Evolutionary conservation across 2,797 vertebrate species (phyloP).

Genomic region (Dallia pectoralis): DNA sequence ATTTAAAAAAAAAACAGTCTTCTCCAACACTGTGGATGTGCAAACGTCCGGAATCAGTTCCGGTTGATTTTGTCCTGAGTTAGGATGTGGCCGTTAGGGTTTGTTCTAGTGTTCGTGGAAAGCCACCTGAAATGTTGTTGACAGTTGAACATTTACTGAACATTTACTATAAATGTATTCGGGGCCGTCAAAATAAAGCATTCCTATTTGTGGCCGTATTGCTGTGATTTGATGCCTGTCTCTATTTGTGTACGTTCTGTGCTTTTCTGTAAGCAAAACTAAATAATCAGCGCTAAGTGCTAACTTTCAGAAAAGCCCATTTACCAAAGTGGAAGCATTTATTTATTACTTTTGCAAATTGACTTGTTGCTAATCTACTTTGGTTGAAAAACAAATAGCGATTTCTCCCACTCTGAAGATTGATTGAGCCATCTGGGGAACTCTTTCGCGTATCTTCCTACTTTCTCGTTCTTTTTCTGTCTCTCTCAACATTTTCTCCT

Average conservation of each 20-base stretch:
- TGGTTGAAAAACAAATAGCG: constrained; percentile 56
- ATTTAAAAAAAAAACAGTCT: background rate
- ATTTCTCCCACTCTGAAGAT: constrained; percentile 61
- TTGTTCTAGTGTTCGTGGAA: background rate
- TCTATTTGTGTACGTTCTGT: constrained; percentile 3
- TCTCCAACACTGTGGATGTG: background rate
- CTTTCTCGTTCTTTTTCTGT: constrained; percentile 42
- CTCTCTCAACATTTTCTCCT: background rate
- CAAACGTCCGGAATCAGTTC: background rate
- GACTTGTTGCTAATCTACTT: constrained; percentile 60
- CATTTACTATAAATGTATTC: background rate
- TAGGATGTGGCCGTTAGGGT: background rate
- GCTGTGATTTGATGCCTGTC: background rate
- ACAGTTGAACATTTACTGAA: background rate
- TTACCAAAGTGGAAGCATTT: constrained; percentile 8
- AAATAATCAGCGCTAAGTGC: constrained; percentile 3
- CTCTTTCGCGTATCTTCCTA: constrained; percentile 68
- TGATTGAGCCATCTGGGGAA: constrained; percentile 76
- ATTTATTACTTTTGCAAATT: constrained; percentile 27
- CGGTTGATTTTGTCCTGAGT: background rate
- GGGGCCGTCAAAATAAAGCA: background rate
- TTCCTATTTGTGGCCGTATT: background rate
- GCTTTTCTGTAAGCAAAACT: constrained; percentile 1
- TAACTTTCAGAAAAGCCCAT: constrained; percentile 4
- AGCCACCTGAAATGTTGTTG: background rate